phyloP scores from a whole-genome alignment of 2,113 vertebrate genomes.

The Neotoma lepida region DNA sequence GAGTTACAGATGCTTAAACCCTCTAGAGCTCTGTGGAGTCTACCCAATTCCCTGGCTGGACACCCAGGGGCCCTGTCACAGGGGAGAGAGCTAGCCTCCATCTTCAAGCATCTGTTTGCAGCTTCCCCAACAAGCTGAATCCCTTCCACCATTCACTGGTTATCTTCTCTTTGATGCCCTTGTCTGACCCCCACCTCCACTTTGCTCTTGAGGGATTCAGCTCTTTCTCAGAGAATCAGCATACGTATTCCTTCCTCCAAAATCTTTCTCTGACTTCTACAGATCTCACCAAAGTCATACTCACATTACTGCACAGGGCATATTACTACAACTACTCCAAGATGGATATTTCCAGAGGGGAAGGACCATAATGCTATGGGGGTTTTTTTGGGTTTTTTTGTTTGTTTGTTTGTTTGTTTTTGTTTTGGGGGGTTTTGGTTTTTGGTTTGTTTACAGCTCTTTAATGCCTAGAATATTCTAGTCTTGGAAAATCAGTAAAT shows the following conservation, averaged over 20 bases:
- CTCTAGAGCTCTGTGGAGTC: neutral
- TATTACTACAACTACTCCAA: too few species aligned
- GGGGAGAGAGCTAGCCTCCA: neutral
- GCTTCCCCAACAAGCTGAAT: neutral
- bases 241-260: neutral
- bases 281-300: accelerated
- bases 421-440: neutral
- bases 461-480: neutral
- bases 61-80: neutral
- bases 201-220: neutral
- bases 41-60: neutral
- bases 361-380: neutral
- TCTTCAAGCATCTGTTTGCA: neutral
- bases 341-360: neutral
- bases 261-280: neutral
- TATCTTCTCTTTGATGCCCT: neutral
- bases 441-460: neutral
- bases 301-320: neutral
- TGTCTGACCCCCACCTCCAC: neutral
- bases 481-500: neutral
- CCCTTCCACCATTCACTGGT: neutral
- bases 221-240: neutral
- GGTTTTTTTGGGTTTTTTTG: neutral
- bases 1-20: neutral
- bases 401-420: neutral